Evolutionary conservation across 2,797 vertebrate species (phyloP).

Genomic region (Pyrocephalus nanus): DNA sequence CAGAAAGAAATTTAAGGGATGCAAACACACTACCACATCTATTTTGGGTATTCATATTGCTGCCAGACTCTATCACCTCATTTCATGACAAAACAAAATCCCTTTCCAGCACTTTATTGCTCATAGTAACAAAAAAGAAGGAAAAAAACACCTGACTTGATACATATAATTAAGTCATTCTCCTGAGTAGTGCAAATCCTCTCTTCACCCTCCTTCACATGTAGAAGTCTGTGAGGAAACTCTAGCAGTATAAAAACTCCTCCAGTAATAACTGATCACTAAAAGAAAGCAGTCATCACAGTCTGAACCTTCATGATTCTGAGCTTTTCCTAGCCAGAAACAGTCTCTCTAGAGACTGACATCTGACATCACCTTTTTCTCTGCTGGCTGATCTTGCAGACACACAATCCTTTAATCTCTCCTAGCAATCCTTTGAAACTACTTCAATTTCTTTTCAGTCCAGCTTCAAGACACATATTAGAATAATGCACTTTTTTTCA

Average conservation of each 20-base stretch:
- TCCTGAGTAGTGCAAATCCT: not conserved
- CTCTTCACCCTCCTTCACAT: not conserved
- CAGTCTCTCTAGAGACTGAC: not conserved
- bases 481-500: not conserved
- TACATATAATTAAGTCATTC: not conserved
- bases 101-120: not conserved
- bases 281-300: not conserved
- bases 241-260: not conserved
- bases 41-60: not conserved
- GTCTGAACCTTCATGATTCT: not conserved
- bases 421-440: not conserved
- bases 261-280: not conserved
- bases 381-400: not conserved
- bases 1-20: not conserved
- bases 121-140: not conserved
- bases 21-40: not conserved
- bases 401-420: not conserved
- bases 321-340: not conserved
- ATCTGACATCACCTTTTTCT: not conserved
- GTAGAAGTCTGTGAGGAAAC: not conserved
- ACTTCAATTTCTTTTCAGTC: not conserved
- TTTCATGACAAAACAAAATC: not conserved
- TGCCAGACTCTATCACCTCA: not conserved
- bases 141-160: not conserved
- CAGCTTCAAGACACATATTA: not conserved